Evolutionary conservation across 2,113 vertebrate genomes (phyloP).

Genomic region (Cyanoliseus patagonus): DNA sequence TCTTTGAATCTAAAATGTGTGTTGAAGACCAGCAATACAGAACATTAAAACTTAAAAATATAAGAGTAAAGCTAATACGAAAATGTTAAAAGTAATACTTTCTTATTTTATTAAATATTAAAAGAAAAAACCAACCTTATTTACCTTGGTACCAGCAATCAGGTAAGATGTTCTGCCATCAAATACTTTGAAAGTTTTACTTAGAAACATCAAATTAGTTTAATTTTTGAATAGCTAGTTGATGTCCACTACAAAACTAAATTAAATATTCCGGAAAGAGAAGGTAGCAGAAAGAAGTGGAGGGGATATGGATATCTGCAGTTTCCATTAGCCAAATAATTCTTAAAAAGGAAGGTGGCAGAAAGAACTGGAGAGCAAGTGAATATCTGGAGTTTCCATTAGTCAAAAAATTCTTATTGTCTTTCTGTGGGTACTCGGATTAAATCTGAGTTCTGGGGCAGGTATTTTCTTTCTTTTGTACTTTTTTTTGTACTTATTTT

Average conservation of each 20-base stretch:
- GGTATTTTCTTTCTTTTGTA: neutral
- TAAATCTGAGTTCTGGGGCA: constrained; percentile 23
- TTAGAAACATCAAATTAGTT: neutral
- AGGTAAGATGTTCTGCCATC: neutral
- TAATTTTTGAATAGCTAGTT: neutral
- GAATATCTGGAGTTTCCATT: constrained; percentile 36
- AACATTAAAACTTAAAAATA: neutral
- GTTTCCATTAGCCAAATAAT: constrained; percentile 24
- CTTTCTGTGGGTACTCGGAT: constrained; percentile 40
- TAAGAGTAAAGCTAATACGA: neutral
- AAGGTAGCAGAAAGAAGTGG: neutral
- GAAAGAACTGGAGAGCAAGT: neutral
- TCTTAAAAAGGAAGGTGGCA: neutral
- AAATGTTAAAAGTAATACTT: neutral
- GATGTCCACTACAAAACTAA: neutral
- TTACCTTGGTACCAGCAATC: neutral
- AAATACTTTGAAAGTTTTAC: neutral
- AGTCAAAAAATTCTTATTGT: neutral
- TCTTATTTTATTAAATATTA: neutral
- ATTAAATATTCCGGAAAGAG: constrained; percentile 5
- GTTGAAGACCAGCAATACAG: neutral
- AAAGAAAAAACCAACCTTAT: neutral
- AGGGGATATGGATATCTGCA: constrained; percentile 3
- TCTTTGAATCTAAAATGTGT: neutral
- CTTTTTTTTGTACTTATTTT: neutral